Base-by-base conservation (phyloP, 2,888 invertebrate species). In the Punctoribates punctum region DNA sequence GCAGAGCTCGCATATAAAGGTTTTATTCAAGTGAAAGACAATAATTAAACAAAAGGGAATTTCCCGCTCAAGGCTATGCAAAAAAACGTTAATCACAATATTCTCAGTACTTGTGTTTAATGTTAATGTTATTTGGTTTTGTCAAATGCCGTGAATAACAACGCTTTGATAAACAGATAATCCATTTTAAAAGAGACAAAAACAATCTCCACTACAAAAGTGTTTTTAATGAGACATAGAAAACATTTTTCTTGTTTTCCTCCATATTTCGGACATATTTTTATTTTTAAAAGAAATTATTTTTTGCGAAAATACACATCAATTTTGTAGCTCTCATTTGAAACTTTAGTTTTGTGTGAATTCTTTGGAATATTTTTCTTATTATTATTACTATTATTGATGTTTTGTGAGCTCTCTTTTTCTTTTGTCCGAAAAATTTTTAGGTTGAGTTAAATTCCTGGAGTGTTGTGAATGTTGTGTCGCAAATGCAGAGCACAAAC, bases 41-140 rank as follows among this genome's bases (percentile, higher is more conserved):
- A 70, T 70, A 70, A 70, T 70, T 70, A 70, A 70, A 70, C 70
- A 70, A 70, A 70, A 70, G 70, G 70, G 70, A 70, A 70, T 70
- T 70, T 70, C 70, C 70, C 46, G 46, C 46, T 70, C 70, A 70
- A 42, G 38, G 70, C 46, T 23, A 67, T 9, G 29, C 8, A 23
- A 20, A n/a, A 67, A 67, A 67, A 65, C 27, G 34, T 67, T 67
- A 67, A 67, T 13, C 34, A 38, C 67, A 38, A 38, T 38, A 29
- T 15, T 25, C 17, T 20, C 65, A 34, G 25, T 65, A 65, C 65
- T 65, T 65, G 65, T 46, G 46, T 20, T 46, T 5, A 34, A 46
- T 4, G 23, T 70, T 70, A 38, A 70, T 70, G 70, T 46, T 70
- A 46, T 46, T 70, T 70, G 70, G 70, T 70, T 60, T 70, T 70